Base-by-base conservation (phyloP, 2,888 invertebrate genomes). In the Meteorus cinctellus region DNA sequence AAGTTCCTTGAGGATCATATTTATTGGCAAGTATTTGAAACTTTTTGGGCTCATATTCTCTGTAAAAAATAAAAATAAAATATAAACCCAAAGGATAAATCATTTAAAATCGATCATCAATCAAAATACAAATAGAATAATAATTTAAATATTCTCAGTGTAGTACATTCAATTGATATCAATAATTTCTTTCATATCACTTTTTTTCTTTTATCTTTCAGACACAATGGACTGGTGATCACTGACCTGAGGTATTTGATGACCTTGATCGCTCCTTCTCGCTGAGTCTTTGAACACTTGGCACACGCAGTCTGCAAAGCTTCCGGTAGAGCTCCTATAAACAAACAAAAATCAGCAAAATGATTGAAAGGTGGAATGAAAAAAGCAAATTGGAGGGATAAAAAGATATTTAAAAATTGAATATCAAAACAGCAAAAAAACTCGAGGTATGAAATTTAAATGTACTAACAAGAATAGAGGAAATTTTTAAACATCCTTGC, bases 251-350 rank as follows among this genome's bases (percentile, higher is more conserved):
- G 77, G 73, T 84, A 83, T 67, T 80, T 79, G 12, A 86, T 85
- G 1, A 85, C 81, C 77, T 84, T 84, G 63, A 84, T 78, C 6
- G 84, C 78, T 16, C 82, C 83, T 69, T 84, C 83, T 29, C 82
- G 79, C 65, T 86, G 85, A 72, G 81, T 84, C 65, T 82, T 82
- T 4, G 83, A 82, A 75, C 86, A 86, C 73, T 85, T 84, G 27
- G 84, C 81, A 75, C 86, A 86, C 34, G 79, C 85, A 36, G 81
- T 83, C 5, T 72, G 80, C 73, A 85, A 76, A 41, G 85, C 85
- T 81, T 85, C 86, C 16, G 85, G 85, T 69, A 86, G 80, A 34
- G 76, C 78, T 75, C 82, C 86, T 86, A 76, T 65, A 66, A 59
- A 63, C 19, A 66, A 69, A 65, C 51, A 55, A 51, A 65, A 2